phyloP scores from a whole-genome alignment of 2,113 vertebrate genomes.

The Marcusenius ussheri region DNA sequence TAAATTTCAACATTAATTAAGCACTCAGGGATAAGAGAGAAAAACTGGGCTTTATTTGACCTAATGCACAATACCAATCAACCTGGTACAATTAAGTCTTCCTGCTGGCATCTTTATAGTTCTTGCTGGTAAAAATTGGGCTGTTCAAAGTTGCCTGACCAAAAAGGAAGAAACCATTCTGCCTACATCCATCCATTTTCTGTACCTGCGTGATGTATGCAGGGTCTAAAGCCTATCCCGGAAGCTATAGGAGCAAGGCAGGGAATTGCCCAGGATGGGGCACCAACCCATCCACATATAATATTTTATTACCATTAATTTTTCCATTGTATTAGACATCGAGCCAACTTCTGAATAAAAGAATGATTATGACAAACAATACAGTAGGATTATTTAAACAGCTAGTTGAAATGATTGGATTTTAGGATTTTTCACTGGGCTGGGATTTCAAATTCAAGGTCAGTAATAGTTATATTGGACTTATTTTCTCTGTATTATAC shows the following conservation, averaged over 20 bases:
- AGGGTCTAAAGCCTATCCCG: neutral
- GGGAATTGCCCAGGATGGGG: neutral
- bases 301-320: neutral
- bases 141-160: neutral
- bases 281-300: neutral
- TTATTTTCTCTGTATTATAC: neutral
- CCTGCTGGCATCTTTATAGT: neutral
- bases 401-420: neutral
- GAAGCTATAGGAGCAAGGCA: neutral
- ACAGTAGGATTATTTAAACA: neutral
- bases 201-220: neutral
- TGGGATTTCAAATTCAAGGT: neutral
- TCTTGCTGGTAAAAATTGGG: neutral
- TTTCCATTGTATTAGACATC: neutral
- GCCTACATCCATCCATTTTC: neutral
- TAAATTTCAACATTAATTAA: constrained; percentile 16
- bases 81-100: neutral
- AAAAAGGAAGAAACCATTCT: neutral
- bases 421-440: neutral
- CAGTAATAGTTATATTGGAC: neutral
- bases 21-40: neutral
- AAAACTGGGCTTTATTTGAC: constrained; percentile 1
- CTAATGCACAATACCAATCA: constrained; percentile 4
- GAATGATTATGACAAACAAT: neutral
- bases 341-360: neutral